Evolutionary conservation across 2,888 invertebrate genomes (phyloP).

Genomic region (Campaea margaritaria): DNA sequence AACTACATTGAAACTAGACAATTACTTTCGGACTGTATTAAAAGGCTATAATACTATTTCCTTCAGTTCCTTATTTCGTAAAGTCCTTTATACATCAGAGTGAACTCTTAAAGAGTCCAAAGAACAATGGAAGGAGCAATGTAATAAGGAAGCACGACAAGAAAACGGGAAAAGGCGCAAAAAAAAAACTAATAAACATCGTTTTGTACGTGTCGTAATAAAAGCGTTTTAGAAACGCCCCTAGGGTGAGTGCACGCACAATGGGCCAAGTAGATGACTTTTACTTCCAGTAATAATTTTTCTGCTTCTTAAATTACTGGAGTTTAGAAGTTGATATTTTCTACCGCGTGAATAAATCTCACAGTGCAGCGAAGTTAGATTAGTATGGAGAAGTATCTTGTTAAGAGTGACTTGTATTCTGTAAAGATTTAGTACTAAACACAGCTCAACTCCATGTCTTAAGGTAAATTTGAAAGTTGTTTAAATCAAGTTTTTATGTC

Average conservation of each 20-base stretch:
- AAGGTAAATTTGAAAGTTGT: no score
- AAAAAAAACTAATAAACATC: slow-evolving; percentile 44
- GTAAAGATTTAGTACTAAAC: not conserved
- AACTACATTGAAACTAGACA: no score
- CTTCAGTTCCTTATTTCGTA: slow-evolving; percentile 10
- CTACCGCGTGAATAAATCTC: slow-evolving; percentile 23
- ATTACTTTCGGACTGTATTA: not conserved
- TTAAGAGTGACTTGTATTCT: no score
- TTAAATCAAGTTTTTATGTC: no score
- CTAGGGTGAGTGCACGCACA: slow-evolving; percentile 30
- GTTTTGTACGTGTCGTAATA: slow-evolving; percentile 44
- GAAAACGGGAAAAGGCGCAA: slow-evolving; percentile 31
- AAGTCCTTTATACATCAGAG: slow-evolving; percentile 27
- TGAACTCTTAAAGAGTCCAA: slow-evolving; percentile 26
- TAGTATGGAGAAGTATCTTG: not conserved
- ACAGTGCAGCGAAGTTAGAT: slow-evolving; percentile 6
- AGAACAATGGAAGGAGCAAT: slow-evolving; percentile 19
- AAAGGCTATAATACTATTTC: not conserved
- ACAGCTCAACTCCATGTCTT: no score
- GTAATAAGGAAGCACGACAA: slow-evolving; percentile 39
- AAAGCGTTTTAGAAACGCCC: slow-evolving; percentile 35
- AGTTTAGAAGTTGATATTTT: slow-evolving; percentile 12
- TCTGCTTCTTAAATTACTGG: slow-evolving; percentile 24
- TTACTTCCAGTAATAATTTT: slow-evolving; percentile 34
- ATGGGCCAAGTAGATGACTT: slow-evolving; percentile 27